phyloP scores from a whole-genome alignment of 2,797 vertebrate species.

The Lates japonicus region DNA sequence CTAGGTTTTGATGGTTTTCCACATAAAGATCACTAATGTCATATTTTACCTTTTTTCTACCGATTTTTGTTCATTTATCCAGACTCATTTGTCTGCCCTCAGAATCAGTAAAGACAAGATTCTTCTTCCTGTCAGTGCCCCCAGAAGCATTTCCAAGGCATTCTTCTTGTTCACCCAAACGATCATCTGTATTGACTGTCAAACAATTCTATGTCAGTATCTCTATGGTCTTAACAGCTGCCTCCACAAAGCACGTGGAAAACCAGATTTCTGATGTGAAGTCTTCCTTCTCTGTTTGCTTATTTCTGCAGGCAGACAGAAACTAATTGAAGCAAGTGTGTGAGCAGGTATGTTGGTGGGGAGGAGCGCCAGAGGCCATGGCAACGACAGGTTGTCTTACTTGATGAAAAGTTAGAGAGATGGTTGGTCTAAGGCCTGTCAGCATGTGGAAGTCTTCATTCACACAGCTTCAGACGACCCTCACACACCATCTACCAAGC shows the following conservation, averaged over 20 bases:
- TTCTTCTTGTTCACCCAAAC: neutral
- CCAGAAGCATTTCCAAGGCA: neutral
- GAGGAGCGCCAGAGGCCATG: neutral
- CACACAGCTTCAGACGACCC: constrained; percentile 36
- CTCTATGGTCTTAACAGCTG: neutral
- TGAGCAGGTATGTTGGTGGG: constrained; percentile 22
- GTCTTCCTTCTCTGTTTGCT: neutral
- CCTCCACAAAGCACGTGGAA: neutral
- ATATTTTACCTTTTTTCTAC: neutral
- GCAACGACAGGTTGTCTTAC: constrained; percentile 18
- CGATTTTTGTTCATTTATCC: neutral
- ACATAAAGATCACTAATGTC: neutral
- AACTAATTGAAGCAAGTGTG: neutral
- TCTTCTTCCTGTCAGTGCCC: neutral
- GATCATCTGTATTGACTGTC: neutral
- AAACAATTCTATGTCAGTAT: neutral
- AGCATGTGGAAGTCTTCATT: constrained; percentile 57
- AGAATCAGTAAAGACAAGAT: neutral
- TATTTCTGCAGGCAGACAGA: neutral
- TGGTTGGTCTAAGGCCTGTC: constrained; percentile 56
- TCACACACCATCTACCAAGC: neutral
- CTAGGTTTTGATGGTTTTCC: neutral
- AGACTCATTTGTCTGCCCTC: neutral
- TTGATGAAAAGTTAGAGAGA: constrained; percentile 23
- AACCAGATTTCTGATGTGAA: neutral